phyloP scores from a whole-genome alignment of 2,113 vertebrate species.

The Thamnophis sirtalis region DNA sequence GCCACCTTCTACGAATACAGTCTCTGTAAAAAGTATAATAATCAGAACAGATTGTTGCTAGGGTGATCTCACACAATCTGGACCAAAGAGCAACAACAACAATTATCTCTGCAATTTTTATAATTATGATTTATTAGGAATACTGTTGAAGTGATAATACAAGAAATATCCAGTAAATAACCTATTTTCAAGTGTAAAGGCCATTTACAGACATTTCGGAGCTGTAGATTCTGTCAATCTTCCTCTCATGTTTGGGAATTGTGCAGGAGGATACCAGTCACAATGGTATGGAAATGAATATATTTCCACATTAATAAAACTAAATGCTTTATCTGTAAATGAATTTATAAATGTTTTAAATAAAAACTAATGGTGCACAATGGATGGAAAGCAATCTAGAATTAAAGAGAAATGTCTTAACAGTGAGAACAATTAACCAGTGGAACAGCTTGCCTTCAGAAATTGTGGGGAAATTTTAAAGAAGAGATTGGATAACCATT shows the following conservation, averaged over 20 bases:
- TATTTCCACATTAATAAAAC: not conserved
- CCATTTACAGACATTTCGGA: not conserved
- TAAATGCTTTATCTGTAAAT: not conserved
- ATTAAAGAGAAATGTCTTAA: not conserved
- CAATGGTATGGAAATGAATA: not conserved
- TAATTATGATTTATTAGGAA: not conserved
- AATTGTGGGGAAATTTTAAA: not conserved
- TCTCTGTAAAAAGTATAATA: not conserved
- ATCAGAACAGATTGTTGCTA: not conserved
- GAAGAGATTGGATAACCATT: not conserved
- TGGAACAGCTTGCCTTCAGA: not conserved
- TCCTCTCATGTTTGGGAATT: not conserved
- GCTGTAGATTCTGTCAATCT: not conserved
- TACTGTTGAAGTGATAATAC: not conserved
- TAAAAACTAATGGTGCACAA: not conserved
- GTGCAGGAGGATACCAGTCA: not conserved
- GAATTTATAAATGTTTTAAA: not conserved
- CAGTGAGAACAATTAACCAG: not conserved
- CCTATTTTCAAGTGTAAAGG: not conserved
- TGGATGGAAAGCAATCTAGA: not conserved
- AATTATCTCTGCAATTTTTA: not conserved
- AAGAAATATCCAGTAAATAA: not conserved
- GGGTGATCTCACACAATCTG: not conserved
- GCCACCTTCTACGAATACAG: not conserved
- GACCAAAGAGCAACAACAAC: not conserved